Evolutionary conservation across 2,888 invertebrate species (phyloP).

Genomic region (Dinocampus coccinellae): DNA sequence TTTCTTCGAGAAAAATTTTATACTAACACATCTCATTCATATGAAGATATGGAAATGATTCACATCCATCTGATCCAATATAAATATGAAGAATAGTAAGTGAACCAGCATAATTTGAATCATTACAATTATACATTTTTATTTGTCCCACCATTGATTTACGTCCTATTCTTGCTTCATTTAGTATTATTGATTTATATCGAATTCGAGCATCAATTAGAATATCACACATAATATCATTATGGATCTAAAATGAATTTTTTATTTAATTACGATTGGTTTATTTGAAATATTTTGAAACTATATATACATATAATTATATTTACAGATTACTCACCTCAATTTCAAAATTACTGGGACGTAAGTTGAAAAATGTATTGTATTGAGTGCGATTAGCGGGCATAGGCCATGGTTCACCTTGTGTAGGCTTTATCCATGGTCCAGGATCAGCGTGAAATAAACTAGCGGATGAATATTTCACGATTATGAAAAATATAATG

Average conservation of each 20-base stretch:
- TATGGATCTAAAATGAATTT: constrained; percentile 12
- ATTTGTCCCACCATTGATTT: constrained; percentile 40
- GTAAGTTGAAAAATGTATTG: constrained; percentile 68
- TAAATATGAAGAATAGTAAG: constrained; percentile 73
- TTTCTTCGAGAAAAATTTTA: neutral
- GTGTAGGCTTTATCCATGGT: constrained; percentile 72
- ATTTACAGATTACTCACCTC: constrained; percentile 44
- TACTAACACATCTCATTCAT: constrained; percentile 85
- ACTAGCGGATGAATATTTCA: neutral
- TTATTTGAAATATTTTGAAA: constrained; percentile 52
- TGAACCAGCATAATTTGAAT: constrained; percentile 62
- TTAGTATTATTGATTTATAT: constrained; percentile 70
- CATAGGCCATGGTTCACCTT: constrained; percentile 79
- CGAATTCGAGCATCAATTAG: constrained; percentile 73
- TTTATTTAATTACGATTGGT: constrained; percentile 64
- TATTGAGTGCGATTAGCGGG: constrained; percentile 70
- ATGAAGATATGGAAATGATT: constrained; percentile 75
- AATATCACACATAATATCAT: constrained; percentile 71
- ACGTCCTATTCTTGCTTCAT: constrained; percentile 47
- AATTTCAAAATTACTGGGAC: constrained; percentile 71
- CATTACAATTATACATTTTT: constrained; percentile 45
- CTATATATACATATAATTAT: neutral
- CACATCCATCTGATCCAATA: constrained; percentile 74
- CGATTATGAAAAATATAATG: neutral
- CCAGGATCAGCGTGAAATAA: constrained; percentile 67